phyloP scores from a whole-genome alignment of 2,113 vertebrate genomes.

The Lepus timidus region DNA sequence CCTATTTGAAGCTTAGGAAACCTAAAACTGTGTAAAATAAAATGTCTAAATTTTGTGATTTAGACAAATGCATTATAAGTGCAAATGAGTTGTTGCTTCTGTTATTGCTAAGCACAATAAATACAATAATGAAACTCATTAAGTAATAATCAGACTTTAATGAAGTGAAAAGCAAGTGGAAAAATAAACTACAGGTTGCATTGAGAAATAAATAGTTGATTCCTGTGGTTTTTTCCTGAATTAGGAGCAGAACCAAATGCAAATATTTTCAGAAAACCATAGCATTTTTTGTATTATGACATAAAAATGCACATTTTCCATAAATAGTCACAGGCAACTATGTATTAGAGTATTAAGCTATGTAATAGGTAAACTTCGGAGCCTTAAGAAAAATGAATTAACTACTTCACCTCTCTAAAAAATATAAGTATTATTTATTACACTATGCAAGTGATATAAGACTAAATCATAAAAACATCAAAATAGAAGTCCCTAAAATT shows the following conservation, averaged over 20 bases:
- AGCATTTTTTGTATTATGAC: not conserved
- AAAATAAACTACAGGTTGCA: conserved; percentile 20
- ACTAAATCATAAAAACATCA: not conserved
- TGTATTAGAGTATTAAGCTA: not conserved
- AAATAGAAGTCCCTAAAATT: too few relatives aligned
- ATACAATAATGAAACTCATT: conserved; percentile 7
- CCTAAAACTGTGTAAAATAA: not conserved
- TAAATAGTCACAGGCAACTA: not conserved
- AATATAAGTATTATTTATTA: conserved; percentile 2
- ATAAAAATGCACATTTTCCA: not conserved
- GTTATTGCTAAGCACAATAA: conserved; percentile 32
- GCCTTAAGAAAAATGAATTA: not conserved
- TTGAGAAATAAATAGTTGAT: conserved; percentile 38
- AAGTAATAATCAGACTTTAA: conserved; percentile 39
- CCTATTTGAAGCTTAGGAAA: not conserved
- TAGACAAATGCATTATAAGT: conserved; percentile 46
- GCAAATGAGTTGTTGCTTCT: not conserved
- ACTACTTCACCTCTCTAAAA: not conserved
- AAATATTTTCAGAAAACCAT: not conserved
- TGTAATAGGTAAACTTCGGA: not conserved
- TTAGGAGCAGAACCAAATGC: not conserved
- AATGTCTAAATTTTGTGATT: not conserved
- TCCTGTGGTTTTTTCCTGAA: not conserved
- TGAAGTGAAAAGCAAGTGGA: not conserved
- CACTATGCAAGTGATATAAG: not conserved